Evolutionary conservation across 2,797 vertebrate species (phyloP), one percentile per base, ranked within the genome.

Genomic region (Enteromius mattozi): DNA sequence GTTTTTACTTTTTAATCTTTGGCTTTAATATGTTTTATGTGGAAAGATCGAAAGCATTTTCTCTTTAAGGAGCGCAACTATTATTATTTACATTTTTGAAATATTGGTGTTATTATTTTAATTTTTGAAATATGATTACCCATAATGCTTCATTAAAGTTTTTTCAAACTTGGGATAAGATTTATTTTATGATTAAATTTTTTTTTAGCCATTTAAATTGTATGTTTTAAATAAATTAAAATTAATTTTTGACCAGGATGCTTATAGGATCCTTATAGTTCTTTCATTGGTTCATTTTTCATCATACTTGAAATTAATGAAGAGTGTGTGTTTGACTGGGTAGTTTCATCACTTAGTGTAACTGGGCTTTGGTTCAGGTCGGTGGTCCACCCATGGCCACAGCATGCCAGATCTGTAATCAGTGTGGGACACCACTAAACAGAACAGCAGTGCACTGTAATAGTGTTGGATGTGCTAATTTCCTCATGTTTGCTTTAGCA

Each of bases 1-100:
- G 75, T 91, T 92, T 93, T 92, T 89, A 93, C 90, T 88, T 94
- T 92, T 90, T 92, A 92, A 93, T 93, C 88, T 86, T 80, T 75
- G 89, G 45, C 51, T 80, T 89, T 87, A 86, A 83, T 70, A 61
- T 54, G 45, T 49, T 51, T 83, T 70, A 27, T 59, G 42, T 71
- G 76, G 30, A 27, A 45, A 68, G 42, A 74, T 76, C 33, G 42
- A 19, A 54, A 70, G 14, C n/a, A 10, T 40, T 37, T 2, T 1
- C 42, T 84, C 8, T 12, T 63, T 71, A 10, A 19, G 4, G 17
- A 37, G 54, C 42, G 3, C 40, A 78, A 81, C 82, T 80, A 68
- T 14, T 65, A 54, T 74, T 27, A 78, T 47, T 78, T 77, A 69
- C 37, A 81, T 80, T 40, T 84, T 70, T 76, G 27, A 70, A 47